Evolutionary conservation across 2,888 invertebrate genomes (phyloP).

Genomic region (Aporophyla lueneburgensis): DNA sequence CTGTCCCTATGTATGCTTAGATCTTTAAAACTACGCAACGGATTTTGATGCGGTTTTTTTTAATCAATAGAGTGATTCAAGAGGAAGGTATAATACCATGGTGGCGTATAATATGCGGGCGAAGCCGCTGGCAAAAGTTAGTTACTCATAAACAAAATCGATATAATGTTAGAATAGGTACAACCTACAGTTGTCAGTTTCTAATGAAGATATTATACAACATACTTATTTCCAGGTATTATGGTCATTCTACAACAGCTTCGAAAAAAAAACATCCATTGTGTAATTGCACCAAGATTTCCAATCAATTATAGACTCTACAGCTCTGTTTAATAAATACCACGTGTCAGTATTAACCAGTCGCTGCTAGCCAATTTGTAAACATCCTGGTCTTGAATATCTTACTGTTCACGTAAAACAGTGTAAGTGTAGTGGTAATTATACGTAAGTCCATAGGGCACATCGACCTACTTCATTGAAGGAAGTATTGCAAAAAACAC

Average conservation of each 20-base stretch:
- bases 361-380: constrained; percentile 36
- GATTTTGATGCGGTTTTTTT: too few species aligned
- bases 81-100: too few species aligned
- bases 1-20: too few species aligned
- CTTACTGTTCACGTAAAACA: constrained; percentile 48
- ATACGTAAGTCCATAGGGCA: constrained; percentile 16
- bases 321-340: constrained; percentile 43
- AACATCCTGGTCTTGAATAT: constrained; percentile 65
- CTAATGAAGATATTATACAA: neutral
- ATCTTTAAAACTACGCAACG: too few species aligned
- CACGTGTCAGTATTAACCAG: constrained; percentile 30
- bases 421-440: constrained; percentile 25
- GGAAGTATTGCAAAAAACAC: constrained; percentile 22
- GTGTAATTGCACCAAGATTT: constrained; percentile 10
- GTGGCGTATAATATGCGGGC: too few species aligned
- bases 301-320: constrained; percentile 7
- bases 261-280: neutral
- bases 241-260: neutral
- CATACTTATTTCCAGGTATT: neutral
- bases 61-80: too few species aligned
- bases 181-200: neutral
- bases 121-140: too few species aligned
- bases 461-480: constrained; percentile 33
- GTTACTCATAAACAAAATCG: neutral
- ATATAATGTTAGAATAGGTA: neutral